phyloP scores from a whole-genome alignment of 2,797 vertebrate species.

The Rhynchotus rufescens region DNA sequence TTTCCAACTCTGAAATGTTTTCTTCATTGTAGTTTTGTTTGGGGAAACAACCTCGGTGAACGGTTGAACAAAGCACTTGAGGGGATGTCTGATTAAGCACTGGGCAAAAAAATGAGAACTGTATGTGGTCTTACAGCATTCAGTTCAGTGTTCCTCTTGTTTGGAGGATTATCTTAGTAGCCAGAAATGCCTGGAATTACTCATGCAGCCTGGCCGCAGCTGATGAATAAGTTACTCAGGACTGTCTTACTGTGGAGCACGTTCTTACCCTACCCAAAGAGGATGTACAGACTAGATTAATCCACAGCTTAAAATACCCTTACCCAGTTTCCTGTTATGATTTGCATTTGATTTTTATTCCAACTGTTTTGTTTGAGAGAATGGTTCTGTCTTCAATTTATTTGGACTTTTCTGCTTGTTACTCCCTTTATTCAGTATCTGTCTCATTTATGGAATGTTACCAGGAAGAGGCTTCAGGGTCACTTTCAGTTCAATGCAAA shows the following conservation, averaged over 20 bases:
- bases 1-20: background rate
- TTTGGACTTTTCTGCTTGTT: background rate
- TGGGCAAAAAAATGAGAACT: background rate
- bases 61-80: background rate
- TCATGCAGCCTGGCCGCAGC: background rate
- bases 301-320: background rate
- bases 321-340: background rate
- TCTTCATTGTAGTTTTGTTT: background rate
- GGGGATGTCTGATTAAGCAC: background rate
- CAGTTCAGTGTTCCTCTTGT: background rate
- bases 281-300: background rate
- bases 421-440: background rate
- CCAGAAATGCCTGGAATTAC: background rate
- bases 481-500: background rate
- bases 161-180: background rate
- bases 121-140: background rate
- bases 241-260: background rate
- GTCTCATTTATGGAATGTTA: background rate
- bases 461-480: background rate
- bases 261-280: background rate
- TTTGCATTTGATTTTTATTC: background rate
- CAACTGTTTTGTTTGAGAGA: background rate
- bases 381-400: background rate
- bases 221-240: background rate
- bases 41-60: background rate